Conservation (phyloP, 2,113 vertebrate species). For the Stegastes partitus region DNA sequence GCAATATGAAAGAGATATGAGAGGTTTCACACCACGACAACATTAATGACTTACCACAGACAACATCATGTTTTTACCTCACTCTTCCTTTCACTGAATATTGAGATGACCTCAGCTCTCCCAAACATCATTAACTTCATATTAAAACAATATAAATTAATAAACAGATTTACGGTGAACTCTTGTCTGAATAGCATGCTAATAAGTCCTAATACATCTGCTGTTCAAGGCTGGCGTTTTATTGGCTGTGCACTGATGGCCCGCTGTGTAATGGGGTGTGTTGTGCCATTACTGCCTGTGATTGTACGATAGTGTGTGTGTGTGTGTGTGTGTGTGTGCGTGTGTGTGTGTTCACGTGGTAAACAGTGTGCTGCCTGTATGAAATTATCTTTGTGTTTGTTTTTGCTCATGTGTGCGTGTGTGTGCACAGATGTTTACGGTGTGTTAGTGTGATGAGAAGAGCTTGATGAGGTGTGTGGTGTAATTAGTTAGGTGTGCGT, state of each 20-base stretch:
- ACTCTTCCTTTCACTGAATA: constrained; percentile 9
- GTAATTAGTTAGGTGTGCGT: constrained; percentile 20
- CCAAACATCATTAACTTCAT: constrained; percentile 60
- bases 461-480: constrained; percentile 6
- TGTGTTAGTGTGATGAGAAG: constrained; percentile 6
- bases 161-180: not conserved
- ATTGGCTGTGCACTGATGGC: constrained; percentile 45
- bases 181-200: constrained; percentile 26
- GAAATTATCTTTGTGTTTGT: constrained; percentile 1
- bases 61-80: not conserved
- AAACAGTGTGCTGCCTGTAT: not conserved
- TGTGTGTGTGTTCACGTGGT: not conserved
- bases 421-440: not conserved
- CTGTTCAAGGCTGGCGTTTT: constrained; percentile 42
- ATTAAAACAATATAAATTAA: constrained; percentile 47
- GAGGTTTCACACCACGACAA: constrained; percentile 22
- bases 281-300: constrained; percentile 32
- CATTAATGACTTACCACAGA: constrained; percentile 27
- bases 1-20: constrained; percentile 19
- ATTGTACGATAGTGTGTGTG: not conserved
- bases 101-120: constrained; percentile 20
- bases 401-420: not conserved
- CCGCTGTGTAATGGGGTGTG: constrained; percentile 51
- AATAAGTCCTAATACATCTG: constrained; percentile 39
- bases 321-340: not conserved